A percentile compares a stretch with the other conserved stretches of the same genome.
Conservation (phyloP, 2,797 vertebrate genomes). For the Paramormyrops hopkinsi region DNA sequence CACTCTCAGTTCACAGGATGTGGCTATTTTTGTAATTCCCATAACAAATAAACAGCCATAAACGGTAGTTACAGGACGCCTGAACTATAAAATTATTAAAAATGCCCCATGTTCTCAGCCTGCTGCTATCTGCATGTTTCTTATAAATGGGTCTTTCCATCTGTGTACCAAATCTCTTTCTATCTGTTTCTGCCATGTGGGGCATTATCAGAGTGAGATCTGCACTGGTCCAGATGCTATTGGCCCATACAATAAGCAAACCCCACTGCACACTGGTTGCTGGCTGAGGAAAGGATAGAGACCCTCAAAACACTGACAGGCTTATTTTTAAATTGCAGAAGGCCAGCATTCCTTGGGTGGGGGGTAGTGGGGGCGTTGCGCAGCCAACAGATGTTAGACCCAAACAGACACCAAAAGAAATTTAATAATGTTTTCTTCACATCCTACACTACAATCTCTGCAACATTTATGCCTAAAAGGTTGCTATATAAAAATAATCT, state of each 20-base stretch:
- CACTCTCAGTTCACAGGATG: neutral
- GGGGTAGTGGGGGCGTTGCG: neutral
- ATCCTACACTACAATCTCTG: neutral
- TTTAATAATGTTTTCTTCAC: neutral
- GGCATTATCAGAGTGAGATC: neutral
- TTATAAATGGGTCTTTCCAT: neutral
- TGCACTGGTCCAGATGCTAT: neutral
- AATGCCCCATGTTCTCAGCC: neutral
- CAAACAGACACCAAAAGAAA: neutral
- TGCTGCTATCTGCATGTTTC: neutral
- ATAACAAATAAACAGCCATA: neutral
- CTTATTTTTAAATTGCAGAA: slow-evolving; percentile 1
- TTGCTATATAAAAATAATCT: neutral
- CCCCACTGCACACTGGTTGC: neutral
- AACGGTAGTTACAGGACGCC: neutral
- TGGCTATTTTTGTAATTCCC: neutral
- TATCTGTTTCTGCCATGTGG: neutral
- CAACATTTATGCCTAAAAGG: neutral
- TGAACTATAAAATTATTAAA: neutral
- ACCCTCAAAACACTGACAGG: neutral
- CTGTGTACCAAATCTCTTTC: neutral
- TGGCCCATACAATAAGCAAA: neutral
- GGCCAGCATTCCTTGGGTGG: neutral
- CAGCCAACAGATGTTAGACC: neutral
- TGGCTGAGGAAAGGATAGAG: neutral